phyloP scores from a whole-genome alignment of 1,140 invertebrate genomes.

The Radopholus similis region DNA sequence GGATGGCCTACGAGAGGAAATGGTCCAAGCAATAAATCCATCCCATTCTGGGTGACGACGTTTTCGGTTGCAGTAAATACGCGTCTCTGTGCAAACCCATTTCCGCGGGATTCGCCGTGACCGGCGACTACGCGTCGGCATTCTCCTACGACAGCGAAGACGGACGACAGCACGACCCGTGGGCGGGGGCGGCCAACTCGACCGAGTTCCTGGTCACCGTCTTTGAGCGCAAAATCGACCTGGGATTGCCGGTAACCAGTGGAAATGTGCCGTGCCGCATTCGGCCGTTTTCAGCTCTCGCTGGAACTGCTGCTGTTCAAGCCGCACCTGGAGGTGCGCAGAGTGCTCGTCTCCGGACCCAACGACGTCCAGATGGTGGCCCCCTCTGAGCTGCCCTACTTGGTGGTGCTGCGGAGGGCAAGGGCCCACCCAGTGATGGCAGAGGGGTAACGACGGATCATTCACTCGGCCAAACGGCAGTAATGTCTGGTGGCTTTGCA shows the following conservation, averaged over 20 bases:
- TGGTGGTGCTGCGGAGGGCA: constrained; percentile 45
- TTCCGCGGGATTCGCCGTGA: not conserved
- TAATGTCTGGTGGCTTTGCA: not conserved
- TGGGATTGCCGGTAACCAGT: constrained; percentile 28
- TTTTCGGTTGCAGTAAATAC: no score
- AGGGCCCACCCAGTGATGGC: not conserved
- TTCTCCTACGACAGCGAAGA: constrained; percentile 3
- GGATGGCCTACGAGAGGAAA: constrained; percentile 6
- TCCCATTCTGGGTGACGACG: no score
- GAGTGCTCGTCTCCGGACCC: constrained; percentile 15
- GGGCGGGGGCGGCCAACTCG: not conserved
- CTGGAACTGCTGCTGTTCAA: constrained; percentile 40
- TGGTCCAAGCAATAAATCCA: not conserved
- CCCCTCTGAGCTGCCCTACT: constrained; percentile 43
- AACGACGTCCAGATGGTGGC: constrained; percentile 29
- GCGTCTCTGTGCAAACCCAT: no score
- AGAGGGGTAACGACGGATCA: not conserved
- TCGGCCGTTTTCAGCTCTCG: no score
- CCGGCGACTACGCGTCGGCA: not conserved
- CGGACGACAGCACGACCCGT: constrained; percentile 1
- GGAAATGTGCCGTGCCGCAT: no score
- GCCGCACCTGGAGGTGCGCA: constrained; percentile 36
- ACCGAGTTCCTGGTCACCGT: constrained; percentile 16
- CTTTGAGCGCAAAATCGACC: constrained; percentile 2
- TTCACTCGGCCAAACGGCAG: no score